Evolutionary conservation across 2,113 vertebrate species (phyloP).

Genomic region (Thamnaconus septentrionalis): DNA sequence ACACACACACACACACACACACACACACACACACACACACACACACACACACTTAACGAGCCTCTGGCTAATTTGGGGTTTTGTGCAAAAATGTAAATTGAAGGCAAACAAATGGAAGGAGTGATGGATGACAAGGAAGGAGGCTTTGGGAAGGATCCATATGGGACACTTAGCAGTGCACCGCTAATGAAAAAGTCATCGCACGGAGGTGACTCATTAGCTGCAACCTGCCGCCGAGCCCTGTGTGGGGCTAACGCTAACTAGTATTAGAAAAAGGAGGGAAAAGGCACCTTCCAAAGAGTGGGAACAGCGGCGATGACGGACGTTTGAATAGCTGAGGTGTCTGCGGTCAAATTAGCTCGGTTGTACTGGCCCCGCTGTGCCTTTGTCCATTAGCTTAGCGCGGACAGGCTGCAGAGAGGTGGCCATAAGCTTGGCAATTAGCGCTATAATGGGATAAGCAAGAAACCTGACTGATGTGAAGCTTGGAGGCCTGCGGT

Average conservation of each 20-base stretch:
- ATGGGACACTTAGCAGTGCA: slow-evolving; percentile 72
- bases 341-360: slow-evolving; percentile 65
- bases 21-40: too few species aligned
- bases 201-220: slow-evolving; percentile 76
- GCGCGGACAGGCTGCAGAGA: slow-evolving; percentile 65
- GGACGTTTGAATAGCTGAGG: slow-evolving; percentile 53
- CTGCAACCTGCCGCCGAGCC: slow-evolving; percentile 55
- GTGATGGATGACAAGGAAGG: slow-evolving; percentile 71
- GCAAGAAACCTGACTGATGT: slow-evolving; percentile 69
- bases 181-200: slow-evolving; percentile 82
- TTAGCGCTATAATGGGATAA: slow-evolving; percentile 77
- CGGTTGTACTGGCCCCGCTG: slow-evolving; percentile 56
- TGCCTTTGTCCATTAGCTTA: slow-evolving; percentile 69
- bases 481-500: slow-evolving; percentile 58
- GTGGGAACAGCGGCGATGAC: slow-evolving; percentile 43
- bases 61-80: slow-evolving; percentile 72
- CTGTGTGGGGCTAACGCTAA: slow-evolving; percentile 38
- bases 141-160: slow-evolving; percentile 59
- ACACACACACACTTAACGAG: slow-evolving; percentile 75
- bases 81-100: slow-evolving; percentile 77
- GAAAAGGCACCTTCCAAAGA: slow-evolving; percentile 28
- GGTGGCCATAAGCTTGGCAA: slow-evolving; percentile 72
- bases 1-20: slow-evolving; percentile 53
- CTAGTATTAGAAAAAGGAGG: slow-evolving; percentile 30
- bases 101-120: slow-evolving; percentile 73